These are phyloP conservation scores for Halcyon senegalensis DNA, from an alignment of 2,113 vertebrate genomes.

Conservation along the genomic window DNA sequence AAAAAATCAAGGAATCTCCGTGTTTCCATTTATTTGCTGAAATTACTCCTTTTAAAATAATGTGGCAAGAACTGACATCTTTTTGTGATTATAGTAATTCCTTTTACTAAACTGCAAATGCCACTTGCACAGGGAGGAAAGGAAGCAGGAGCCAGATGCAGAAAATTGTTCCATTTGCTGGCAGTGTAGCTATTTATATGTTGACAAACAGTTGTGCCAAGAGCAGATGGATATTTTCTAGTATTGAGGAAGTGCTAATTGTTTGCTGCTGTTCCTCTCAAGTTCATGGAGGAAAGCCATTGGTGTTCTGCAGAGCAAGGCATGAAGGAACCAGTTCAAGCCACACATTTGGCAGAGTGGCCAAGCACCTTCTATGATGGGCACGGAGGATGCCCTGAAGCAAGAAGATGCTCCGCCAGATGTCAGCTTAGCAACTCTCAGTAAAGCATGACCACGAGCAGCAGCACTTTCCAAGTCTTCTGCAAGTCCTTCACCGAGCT, in stretches of 20 bases:
- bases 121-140: background rate
- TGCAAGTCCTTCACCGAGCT: background rate
- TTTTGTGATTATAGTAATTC: background rate
- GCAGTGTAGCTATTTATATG: slow-evolving; percentile 38
- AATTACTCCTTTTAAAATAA: background rate
- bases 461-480: slow-evolving; percentile 7
- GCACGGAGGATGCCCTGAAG: slow-evolving; percentile 19
- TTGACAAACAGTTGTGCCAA: slow-evolving; percentile 54
- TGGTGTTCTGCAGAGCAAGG: slow-evolving; percentile 50
- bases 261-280: slow-evolving; percentile 42
- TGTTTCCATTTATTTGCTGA: background rate
- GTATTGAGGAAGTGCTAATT: slow-evolving; percentile 59
- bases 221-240: slow-evolving; percentile 54
- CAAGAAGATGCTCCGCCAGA: slow-evolving; percentile 63
- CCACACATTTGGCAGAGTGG: background rate
- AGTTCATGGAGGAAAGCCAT: slow-evolving; percentile 17
- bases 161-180: slow-evolving; percentile 48
- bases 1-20: background rate
- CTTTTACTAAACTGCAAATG: background rate
- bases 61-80: background rate
- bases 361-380: background rate
- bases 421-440: slow-evolving; percentile 52
- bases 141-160: slow-evolving; percentile 37
- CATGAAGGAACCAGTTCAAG: slow-evolving; percentile 24
- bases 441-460: slow-evolving; percentile 44